Conservation (phyloP, 1,140 invertebrate species). For the Calephelis nemesis region DNA sequence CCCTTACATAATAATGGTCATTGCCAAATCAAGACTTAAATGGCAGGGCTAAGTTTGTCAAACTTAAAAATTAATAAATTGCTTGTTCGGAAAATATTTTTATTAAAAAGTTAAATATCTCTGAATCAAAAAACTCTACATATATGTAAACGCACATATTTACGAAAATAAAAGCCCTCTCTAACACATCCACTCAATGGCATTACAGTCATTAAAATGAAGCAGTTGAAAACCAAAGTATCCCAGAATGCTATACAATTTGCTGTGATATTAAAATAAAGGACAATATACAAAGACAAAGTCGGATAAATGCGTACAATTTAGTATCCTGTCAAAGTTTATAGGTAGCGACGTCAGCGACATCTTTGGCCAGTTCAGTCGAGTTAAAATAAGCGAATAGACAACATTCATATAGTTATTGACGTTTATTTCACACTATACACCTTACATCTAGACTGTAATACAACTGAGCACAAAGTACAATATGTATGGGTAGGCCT, state of each 20-base stretch:
- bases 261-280: background rate
- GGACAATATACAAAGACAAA: background rate
- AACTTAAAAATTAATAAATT: too few relatives aligned
- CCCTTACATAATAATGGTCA: too few relatives aligned
- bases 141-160: too few relatives aligned
- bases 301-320: conserved; percentile 32
- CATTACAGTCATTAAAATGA: background rate
- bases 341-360: background rate
- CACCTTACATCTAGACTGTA: conserved; percentile 46
- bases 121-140: too few relatives aligned
- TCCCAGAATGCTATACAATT: background rate
- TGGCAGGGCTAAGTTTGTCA: too few relatives aligned
- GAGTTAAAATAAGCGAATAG: conserved; percentile 18
- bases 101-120: too few relatives aligned
- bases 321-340: background rate
- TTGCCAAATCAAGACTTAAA: too few relatives aligned
- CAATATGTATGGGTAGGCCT: conserved; percentile 52
- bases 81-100: too few relatives aligned
- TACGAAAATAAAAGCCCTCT: too few relatives aligned
- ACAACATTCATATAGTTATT: conserved; percentile 28
- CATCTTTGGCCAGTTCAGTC: conserved; percentile 10
- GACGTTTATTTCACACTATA: conserved; percentile 24
- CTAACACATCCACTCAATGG: too few relatives aligned
- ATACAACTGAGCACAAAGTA: conserved; percentile 75
- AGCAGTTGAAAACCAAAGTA: background rate